A percentile compares a stretch with the other conserved stretches of the same genome.
These are phyloP conservation scores for Pseudopodoces humilis DNA, from an alignment of 2,113 vertebrate genomes.

Conservation along the genomic window DNA sequence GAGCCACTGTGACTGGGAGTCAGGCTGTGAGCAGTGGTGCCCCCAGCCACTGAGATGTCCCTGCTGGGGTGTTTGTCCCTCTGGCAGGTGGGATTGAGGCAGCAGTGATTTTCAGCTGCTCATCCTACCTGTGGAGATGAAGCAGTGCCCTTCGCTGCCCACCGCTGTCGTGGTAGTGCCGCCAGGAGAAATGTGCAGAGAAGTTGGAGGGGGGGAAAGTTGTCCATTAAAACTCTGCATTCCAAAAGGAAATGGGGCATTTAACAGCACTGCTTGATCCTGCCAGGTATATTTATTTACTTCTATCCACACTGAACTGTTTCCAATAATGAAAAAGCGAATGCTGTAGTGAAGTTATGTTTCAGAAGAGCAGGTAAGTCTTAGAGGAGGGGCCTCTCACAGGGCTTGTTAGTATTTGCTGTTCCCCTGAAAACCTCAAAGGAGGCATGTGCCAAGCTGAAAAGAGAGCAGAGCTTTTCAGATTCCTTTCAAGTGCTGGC, in stretches of 20 bases:
- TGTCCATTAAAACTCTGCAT: background rate
- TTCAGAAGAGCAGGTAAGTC: background rate
- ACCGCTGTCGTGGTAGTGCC: accelerated
- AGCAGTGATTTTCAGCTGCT: background rate
- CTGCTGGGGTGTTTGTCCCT: accelerated
- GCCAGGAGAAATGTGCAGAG: accelerated
- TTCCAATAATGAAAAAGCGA: background rate
- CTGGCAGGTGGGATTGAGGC: background rate
- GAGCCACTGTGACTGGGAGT: background rate
- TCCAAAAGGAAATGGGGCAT: background rate
- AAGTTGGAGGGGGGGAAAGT: background rate
- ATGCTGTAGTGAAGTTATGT: background rate
- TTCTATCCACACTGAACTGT: background rate
- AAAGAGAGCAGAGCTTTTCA: slow-evolving; percentile 19
- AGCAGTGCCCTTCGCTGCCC: accelerated
- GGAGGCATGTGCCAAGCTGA: background rate
- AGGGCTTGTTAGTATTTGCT: background rate
- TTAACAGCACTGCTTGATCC: background rate
- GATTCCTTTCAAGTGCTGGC: slow-evolving; percentile 25
- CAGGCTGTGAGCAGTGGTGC: background rate
- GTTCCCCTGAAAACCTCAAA: background rate
- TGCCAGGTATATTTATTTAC: background rate
- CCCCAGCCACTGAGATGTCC: background rate
- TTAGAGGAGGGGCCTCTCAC: background rate
- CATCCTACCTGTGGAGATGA: background rate